phyloP scores from a whole-genome alignment of 2,113 vertebrate species.

The Bettongia penicillata region DNA sequence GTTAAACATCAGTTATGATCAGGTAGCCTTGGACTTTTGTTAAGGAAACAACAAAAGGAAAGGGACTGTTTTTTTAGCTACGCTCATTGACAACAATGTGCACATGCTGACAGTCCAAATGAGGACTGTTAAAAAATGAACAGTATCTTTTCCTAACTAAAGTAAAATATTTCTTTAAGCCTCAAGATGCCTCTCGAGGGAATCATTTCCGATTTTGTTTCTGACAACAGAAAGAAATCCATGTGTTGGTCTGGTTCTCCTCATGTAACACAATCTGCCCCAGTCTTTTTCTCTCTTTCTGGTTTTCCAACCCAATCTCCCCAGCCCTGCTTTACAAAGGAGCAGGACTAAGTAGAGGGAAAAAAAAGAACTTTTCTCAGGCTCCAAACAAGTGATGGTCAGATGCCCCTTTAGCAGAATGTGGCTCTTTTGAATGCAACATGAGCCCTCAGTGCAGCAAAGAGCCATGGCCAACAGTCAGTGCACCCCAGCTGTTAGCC shows the following conservation, averaged over 20 bases:
- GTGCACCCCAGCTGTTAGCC: neutral
- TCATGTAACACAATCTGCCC: neutral
- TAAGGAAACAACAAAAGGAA: neutral
- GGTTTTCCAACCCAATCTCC: neutral
- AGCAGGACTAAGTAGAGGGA: neutral
- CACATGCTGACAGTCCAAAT: neutral
- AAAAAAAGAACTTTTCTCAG: neutral
- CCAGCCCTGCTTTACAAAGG: neutral
- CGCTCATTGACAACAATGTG: neutral
- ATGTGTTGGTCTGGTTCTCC: neutral
- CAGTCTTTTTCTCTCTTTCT: neutral
- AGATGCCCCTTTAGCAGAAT: neutral
- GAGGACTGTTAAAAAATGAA: neutral
- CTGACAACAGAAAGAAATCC: neutral
- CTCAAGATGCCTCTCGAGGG: neutral
- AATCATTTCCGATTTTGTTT: neutral
- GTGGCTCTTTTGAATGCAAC: neutral
- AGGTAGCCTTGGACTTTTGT: neutral
- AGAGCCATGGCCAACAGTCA: neutral
- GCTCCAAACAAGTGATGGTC: neutral
- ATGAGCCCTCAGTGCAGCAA: neutral
- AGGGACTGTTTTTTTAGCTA: neutral
- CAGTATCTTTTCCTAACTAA: neutral
- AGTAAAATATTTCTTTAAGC: neutral
- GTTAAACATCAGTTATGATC: neutral